Conservation (phyloP, 2,113 vertebrate genomes). For the Andinoacara biseriatus region DNA sequence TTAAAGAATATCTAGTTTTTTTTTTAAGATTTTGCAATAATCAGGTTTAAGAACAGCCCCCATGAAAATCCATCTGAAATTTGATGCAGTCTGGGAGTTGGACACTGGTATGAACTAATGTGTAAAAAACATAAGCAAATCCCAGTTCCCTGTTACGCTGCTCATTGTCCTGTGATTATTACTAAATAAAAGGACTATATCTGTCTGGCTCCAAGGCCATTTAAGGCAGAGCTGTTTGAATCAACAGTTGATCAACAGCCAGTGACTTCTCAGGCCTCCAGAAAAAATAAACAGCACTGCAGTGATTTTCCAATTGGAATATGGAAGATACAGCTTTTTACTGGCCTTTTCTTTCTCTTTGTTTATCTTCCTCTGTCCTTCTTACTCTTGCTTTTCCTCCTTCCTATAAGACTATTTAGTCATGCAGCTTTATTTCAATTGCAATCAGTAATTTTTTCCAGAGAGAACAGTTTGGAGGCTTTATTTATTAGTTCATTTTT, state of each 20-base stretch:
- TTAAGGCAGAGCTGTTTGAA: conserved; percentile 19
- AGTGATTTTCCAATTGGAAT: conserved; percentile 25
- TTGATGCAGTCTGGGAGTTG: too few species aligned
- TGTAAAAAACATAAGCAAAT: too few species aligned
- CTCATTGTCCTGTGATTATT: too few species aligned
- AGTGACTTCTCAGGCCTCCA: not conserved
- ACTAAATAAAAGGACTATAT: not conserved
- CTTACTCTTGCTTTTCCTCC: not conserved
- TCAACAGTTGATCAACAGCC: conserved; percentile 36
- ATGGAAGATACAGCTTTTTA: not conserved
- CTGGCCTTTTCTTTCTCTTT: conserved; percentile 12
- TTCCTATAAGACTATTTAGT: not conserved
- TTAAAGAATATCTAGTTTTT: too few species aligned
- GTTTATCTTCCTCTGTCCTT: conserved; percentile 6
- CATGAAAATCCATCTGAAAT: too few species aligned
- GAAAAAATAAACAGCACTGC: conserved; percentile 16
- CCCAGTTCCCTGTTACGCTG: too few species aligned
- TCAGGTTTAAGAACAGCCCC: too few species aligned
- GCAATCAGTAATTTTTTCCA: not conserved
- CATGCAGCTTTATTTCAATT: conserved; percentile 16
- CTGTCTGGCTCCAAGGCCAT: not conserved
- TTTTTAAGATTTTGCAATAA: too few species aligned
- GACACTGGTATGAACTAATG: too few species aligned
- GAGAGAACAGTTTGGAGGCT: too few species aligned
- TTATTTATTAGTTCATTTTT: too few species aligned